Evolutionary conservation across 2,113 vertebrate genomes (phyloP), one percentile per base, ranked within the genome.

Genomic region (Scatophagus argus): DNA sequence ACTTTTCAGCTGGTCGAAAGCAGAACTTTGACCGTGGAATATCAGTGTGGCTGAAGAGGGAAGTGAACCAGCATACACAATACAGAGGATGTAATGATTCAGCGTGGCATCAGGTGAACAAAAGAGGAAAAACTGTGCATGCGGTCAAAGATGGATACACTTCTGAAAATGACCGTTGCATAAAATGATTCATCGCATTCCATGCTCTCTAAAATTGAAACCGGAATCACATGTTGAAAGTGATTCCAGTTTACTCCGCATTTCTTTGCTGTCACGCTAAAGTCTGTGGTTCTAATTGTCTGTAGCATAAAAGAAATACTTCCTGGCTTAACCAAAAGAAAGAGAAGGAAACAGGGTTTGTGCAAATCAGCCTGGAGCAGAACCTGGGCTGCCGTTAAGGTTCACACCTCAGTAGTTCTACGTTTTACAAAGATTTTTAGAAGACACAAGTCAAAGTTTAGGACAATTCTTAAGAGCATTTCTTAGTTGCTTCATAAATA

Each of bases 141-240:
- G 8, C 2, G 14, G 17, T 49, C 39, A 27, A 25, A 44, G 19
- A 29, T 6, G 27, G 43, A n/a, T 11, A 51, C 5, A 9, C 43
- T 32, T 47, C 4, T 14, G 44, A 39, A 63, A 62, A 29, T 10
- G 19, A 9, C 21, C 11, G 2, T 9, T 31, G 23, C 31, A 52
- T 11, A 34, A 41, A 31, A 43, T 60, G 36, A 43, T 32, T 74
- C 38, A 69, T 39, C 19, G 3, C 7, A 32, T 17, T 36, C n/a
- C 31, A 19, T 8, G 46, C 7, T 41, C 23, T 39, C 27, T 34
- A 0, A 61, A 55, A 75, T 13, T 29, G 11, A 56, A 74, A 67
- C 46, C 78, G n/a, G 12, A 43, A n/a, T 64, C 67, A 65, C 58
- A 31, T 63, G 56, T 4, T 62, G 39, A 8, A 32, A 29, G 16